These are phyloP conservation scores for Nixonia krombeini DNA, from an alignment of 1,140 invertebrate species.

Conservation along the genomic window DNA sequence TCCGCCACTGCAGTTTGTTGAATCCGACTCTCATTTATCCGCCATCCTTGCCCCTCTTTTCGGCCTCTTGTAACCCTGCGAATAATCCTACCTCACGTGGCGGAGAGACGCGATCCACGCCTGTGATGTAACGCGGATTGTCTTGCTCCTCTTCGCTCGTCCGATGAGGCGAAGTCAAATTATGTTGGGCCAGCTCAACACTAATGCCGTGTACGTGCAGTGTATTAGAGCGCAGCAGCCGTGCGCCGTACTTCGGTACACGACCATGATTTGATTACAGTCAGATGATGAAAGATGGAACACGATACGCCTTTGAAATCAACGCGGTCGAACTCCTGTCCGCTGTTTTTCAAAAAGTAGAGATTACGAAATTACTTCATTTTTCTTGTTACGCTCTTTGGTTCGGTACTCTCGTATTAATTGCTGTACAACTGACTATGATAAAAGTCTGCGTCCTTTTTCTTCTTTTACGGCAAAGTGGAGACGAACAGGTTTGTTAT, in stretches of 20 bases:
- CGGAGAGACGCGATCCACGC: slow-evolving; percentile 64
- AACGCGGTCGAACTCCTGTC: too few species aligned
- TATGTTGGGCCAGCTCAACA: slow-evolving; percentile 47
- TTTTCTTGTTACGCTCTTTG: too few species aligned
- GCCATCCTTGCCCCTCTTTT: slow-evolving; percentile 14
- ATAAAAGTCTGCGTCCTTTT: too few species aligned
- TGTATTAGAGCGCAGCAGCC: slow-evolving; percentile 43
- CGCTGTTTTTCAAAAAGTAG: too few species aligned
- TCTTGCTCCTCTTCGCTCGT: slow-evolving; percentile 50
- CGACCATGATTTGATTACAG: slow-evolving; percentile 34
- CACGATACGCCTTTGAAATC: slow-evolving; percentile 27
- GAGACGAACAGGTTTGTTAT: too few species aligned
- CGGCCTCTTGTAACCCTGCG: slow-evolving; percentile 18
- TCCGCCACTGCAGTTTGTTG: too few species aligned
- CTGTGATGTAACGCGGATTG: slow-evolving; percentile 64
- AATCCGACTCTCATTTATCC: slow-evolving; percentile 1
- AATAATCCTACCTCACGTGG: slow-evolving; percentile 57
- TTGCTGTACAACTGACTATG: too few species aligned
- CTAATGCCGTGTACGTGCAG: slow-evolving; percentile 40
- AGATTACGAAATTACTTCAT: too few species aligned
- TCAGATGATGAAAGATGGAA: slow-evolving; percentile 29
- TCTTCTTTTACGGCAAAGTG: too few species aligned
- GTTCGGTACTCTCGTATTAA: too few species aligned
- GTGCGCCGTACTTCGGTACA: slow-evolving; percentile 5
- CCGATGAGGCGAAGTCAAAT: slow-evolving; percentile 53